Base-by-base conservation (phyloP, 2,888 invertebrate genomes). In the Drosophila ustulata region DNA sequence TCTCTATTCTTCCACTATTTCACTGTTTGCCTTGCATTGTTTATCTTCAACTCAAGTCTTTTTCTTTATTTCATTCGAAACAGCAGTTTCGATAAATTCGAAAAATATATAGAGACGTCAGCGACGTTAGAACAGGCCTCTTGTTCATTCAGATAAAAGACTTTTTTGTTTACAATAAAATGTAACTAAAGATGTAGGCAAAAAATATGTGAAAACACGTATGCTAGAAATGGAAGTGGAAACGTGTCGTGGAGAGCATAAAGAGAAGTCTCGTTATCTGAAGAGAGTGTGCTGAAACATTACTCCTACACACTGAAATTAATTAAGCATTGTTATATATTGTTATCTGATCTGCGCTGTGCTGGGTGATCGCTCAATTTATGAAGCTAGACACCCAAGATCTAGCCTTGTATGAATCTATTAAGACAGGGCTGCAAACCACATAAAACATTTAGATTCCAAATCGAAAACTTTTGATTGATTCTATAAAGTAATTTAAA, bases 1-100 rank as follows among this genome's bases (percentile, higher is more conserved):
- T 50, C 51, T 39, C 2, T 23, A 6, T 28, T 50, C 51, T 39
- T 25, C 9, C 6, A 6, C 30, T 30, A 30, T 30, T 30, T 6
- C 6, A 32, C 18, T 41, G 25, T 56, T 69, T 59, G 34, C 37
- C 9, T 25, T 59, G 11, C 8, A n/a, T 18, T 47, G 11, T 46
- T 53, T 43, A 52, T 68, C 51, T 52, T 50, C 6, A 7, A 32
- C 41, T 51, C 25, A 18, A 18, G 18, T 18, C 18, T 18, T 18
- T 3, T 1, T 23, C 28, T 32, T 55, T 47, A 49, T 45, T 39
- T 39, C 3, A 13, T 37, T 39, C 8, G 9, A 11, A 45, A 69
- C 50, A 51, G 41, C 8, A 25, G n/a, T 56, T 41, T 28, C 41
- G n/a, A 57, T 37, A 57, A 47, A 7, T 47, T 25, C 9, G 11